Percentiles rank a stretch among this genome's conserved stretches.
phyloP scores from a whole-genome alignment of 2,888 invertebrate genomes.

The Pristionchus japonicus region DNA sequence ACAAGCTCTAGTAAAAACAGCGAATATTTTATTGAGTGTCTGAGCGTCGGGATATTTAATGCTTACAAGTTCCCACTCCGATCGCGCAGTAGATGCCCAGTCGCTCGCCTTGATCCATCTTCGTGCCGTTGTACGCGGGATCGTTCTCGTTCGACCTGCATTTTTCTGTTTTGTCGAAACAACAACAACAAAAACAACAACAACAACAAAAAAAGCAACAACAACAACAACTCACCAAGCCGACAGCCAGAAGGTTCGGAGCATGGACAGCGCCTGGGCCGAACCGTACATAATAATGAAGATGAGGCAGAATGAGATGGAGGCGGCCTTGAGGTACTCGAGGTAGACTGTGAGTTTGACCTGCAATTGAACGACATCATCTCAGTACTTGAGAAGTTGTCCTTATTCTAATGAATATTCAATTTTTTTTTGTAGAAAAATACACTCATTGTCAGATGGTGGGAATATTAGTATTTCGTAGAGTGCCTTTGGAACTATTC shows the following conservation, averaged over 20 bases:
- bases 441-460: too few relatives aligned
- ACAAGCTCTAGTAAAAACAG: too few relatives aligned
- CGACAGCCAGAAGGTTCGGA: slow-evolving; percentile 70
- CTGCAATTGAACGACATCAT: not conserved
- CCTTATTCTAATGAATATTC: too few relatives aligned
- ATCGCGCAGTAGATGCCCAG: slow-evolving; percentile 78
- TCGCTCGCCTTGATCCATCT: slow-evolving; percentile 65
- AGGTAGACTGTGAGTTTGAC: slow-evolving; percentile 90
- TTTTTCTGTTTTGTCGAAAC: not conserved
- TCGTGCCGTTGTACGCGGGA: slow-evolving; percentile 48
- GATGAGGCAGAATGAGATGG: slow-evolving; percentile 84
- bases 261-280: slow-evolving; percentile 59
- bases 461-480: too few relatives aligned
- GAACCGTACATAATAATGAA: slow-evolving; percentile 80
- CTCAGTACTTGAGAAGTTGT: too few relatives aligned
- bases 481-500: too few relatives aligned
- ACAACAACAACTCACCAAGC: slow-evolving; percentile 58
- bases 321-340: slow-evolving; percentile 89
- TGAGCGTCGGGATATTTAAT: too few relatives aligned
- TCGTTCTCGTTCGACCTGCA: slow-evolving; percentile 64
- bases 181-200: too few relatives aligned
- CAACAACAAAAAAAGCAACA: not conserved
- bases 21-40: too few relatives aligned
- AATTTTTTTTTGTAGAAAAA: too few relatives aligned
- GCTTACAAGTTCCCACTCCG: slow-evolving; percentile 73